Conservation (phyloP, 2,797 vertebrate genomes). For the Epinephelus coioides region DNA sequence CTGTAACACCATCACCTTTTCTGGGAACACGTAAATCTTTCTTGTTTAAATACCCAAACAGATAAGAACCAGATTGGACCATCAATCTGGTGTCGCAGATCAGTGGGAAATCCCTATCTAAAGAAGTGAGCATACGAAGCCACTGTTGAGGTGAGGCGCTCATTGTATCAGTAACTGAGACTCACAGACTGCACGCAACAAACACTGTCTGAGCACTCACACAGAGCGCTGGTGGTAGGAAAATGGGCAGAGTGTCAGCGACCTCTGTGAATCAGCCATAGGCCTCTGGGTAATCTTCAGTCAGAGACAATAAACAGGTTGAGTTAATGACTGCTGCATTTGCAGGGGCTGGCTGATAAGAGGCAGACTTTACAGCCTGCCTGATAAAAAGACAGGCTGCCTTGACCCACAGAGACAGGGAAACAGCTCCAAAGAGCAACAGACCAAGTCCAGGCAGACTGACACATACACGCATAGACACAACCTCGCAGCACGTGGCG, state of each 20-base stretch:
- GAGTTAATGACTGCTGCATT: slow-evolving; percentile 78
- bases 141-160: slow-evolving; percentile 28
- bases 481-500: slow-evolving; percentile 74
- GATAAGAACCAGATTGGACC: slow-evolving; percentile 14
- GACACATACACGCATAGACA: slow-evolving; percentile 44
- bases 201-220: slow-evolving; percentile 29
- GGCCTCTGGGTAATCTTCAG: slow-evolving; percentile 75
- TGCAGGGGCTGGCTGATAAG: slow-evolving; percentile 72
- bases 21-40: slow-evolving; percentile 3
- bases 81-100: slow-evolving; percentile 7
- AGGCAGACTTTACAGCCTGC: slow-evolving; percentile 74
- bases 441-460: slow-evolving; percentile 54
- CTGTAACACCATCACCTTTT: slow-evolving; percentile 3
- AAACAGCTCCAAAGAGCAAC: slow-evolving; percentile 71
- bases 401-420: slow-evolving; percentile 72
- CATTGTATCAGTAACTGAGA: slow-evolving; percentile 53
- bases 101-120: slow-evolving; percentile 31
- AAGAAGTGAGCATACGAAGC: slow-evolving; percentile 24
- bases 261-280: slow-evolving; percentile 71
- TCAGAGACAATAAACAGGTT: slow-evolving; percentile 78
- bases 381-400: slow-evolving; percentile 69
- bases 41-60: background rate
- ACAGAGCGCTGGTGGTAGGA: slow-evolving; percentile 36
- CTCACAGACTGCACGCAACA: slow-evolving; percentile 32
- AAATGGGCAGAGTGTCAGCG: slow-evolving; percentile 62